Evolutionary conservation across 2,888 invertebrate species (phyloP).

Genomic region (Tetragonula carbonaria): DNA sequence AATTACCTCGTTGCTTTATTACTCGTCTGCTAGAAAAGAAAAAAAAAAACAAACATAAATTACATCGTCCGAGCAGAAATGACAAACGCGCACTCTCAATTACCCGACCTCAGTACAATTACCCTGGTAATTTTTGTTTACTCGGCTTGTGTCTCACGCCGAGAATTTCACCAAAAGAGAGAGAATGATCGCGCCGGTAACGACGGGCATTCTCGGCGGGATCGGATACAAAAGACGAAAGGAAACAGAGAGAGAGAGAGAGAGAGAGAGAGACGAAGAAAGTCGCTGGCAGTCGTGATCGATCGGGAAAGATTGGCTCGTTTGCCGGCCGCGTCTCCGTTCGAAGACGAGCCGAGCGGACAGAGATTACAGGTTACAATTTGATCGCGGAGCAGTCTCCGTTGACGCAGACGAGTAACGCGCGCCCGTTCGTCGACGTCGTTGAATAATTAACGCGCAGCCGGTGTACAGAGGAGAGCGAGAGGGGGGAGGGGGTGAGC

Average conservation of each 20-base stretch:
- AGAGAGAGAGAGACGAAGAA: no score
- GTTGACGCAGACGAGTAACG: constrained; percentile 32
- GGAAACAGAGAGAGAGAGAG: neutral
- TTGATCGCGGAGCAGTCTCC: constrained; percentile 19
- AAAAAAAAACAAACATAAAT: no score
- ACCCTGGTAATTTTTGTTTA: no score
- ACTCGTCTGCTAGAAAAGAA: no score
- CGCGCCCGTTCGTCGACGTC: constrained; percentile 39
- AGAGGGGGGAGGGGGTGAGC: neutral
- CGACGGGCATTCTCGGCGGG: neutral
- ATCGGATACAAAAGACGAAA: neutral
- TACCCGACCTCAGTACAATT: no score
- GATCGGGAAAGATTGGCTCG: constrained; percentile 4
- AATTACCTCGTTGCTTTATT: no score
- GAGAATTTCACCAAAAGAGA: no score
- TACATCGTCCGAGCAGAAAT: no score
- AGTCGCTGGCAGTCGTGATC: neutral
- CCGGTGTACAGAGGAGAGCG: neutral
- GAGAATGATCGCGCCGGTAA: neutral
- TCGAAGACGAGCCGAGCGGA: neutral
- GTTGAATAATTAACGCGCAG: constrained; percentile 65
- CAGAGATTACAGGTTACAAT: neutral
- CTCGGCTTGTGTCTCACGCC: no score
- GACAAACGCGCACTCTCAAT: neutral
- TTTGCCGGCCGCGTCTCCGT: neutral